Evolutionary conservation across 2,888 invertebrate species (phyloP), one percentile per base, ranked within the genome.

Genomic region (Tiphia femorata): DNA sequence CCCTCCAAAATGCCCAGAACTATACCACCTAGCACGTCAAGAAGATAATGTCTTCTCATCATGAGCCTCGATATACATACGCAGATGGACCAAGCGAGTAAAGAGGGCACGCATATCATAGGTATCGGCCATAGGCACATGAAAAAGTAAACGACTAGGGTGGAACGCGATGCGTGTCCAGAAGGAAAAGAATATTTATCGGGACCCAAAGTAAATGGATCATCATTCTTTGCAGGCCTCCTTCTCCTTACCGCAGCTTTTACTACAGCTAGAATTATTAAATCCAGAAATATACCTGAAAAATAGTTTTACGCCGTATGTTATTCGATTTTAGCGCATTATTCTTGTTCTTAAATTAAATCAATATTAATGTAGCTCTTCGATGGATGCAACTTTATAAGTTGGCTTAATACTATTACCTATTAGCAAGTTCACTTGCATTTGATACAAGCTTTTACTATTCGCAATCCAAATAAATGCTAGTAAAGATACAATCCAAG

Each of bases 111-210:
- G 62, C 88, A 87, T 47, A 92, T 69, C 4, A 87, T 73, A 1
- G 89, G 85, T 1, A 92, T 70, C 0, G 92, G 90, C 81, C 88
- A 88, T 17, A 92, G 74, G 59, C 86, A 84, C 3, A 88, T 86
- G 63, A 96, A 91, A 78, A 94, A 92, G 55, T 90, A 89, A 2
- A 91, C 86, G 17, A 97, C 85, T 79, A 93, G 88, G 3, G 91
- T 88, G 0, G 95, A 90, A 68, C 98, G 86, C 20, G 97, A 95
- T 0, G 95, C 91, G 82, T 98, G 98, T 0, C 97, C 97, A 0
- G 97, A 98, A 8, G 98, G 98, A 81, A 98, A 98, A 42, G 92
- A 90, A 81, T 91, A 98, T 74, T 95, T 92, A 83, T 97, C 97
- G 0, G 96, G 92, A 0, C 95, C 93, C 16, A 94, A 85, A 65